A percentile compares a stretch with the other conserved stretches of the same genome.
Evolutionary conservation across 92 coral and sea anemone genomes (phyloP).

Genomic region (Phenganax subtilis): DNA sequence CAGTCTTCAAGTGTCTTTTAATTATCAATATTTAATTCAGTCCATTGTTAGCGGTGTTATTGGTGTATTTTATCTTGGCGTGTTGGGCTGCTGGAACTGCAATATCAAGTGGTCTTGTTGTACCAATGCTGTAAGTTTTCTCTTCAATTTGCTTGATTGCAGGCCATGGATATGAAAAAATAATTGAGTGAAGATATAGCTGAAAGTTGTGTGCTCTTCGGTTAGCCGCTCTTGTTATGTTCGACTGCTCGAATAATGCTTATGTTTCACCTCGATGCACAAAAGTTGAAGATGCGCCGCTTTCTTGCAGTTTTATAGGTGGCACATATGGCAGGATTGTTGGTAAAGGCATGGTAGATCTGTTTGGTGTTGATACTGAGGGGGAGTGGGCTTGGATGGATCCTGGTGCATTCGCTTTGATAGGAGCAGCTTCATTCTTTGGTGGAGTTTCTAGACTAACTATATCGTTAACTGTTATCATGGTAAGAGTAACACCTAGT

Average conservation of each 20-base stretch:
- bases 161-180: no score
- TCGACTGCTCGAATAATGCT: no score
- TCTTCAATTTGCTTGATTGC: no score
- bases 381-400: constrained; percentile 99
- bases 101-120: constrained; percentile 91
- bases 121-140: constrained; percentile 87
- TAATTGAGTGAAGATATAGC: no score
- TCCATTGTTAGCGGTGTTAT: constrained; percentile 63
- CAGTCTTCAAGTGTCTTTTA: no score
- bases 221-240: background rate
- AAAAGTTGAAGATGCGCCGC: background rate
- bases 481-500: constrained; percentile 53
- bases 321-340: background rate
- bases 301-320: background rate
- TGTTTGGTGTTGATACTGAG: constrained; percentile 81
- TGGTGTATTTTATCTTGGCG: constrained; percentile 78
- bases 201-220: no score
- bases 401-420: constrained; percentile 97
- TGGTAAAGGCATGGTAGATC: constrained; percentile 59
- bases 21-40: constrained; percentile 40
- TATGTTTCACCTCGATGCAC: no score
- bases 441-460: constrained; percentile 98
- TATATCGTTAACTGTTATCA: constrained; percentile 95
- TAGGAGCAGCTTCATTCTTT: constrained; percentile 97
- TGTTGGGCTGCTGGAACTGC: constrained; percentile 98